Evolutionary conservation across 2,888 invertebrate genomes (phyloP).

Genomic region (Teleogryllus oceanicus): DNA sequence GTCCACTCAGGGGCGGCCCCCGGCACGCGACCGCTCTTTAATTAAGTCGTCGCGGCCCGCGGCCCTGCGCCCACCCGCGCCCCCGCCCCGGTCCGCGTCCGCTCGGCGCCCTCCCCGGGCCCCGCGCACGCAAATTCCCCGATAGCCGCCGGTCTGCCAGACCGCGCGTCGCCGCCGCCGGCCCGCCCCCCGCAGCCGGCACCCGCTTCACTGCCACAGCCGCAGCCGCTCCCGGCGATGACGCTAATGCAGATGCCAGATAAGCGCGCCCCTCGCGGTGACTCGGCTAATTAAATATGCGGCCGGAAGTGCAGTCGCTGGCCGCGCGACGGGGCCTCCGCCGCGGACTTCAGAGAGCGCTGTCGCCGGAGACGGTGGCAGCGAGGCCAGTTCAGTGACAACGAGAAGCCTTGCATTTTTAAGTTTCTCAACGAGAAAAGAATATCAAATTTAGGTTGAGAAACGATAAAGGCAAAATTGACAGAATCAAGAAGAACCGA

Average conservation of each 20-base stretch:
- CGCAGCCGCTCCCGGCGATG: neutral
- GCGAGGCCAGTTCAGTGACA: too few species aligned
- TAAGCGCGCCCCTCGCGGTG: neutral
- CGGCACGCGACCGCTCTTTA: neutral
- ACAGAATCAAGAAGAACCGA: too few species aligned
- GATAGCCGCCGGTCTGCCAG: neutral
- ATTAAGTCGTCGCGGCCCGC: neutral
- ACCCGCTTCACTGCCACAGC: too few species aligned
- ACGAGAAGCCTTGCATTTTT: too few species aligned
- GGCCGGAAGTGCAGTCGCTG: neutral
- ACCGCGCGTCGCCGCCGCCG: neutral
- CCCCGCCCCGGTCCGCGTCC: neutral
- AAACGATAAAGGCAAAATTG: too few species aligned
- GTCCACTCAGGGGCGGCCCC: too few species aligned
- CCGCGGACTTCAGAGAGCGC: too few species aligned
- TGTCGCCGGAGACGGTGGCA: too few species aligned
- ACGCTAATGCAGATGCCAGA: neutral
- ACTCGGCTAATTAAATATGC: slow-evolving; percentile 18
- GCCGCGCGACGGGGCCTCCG: neutral
- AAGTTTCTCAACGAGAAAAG: too few species aligned
- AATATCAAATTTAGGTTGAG: too few species aligned
- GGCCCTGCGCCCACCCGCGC: too few species aligned
- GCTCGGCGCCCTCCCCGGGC: neutral
- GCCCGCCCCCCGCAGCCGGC: neutral
- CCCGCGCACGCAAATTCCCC: neutral